These are phyloP conservation scores for Elysia crispata DNA, from an alignment of 2,888 invertebrate species.

Conservation along the genomic window DNA sequence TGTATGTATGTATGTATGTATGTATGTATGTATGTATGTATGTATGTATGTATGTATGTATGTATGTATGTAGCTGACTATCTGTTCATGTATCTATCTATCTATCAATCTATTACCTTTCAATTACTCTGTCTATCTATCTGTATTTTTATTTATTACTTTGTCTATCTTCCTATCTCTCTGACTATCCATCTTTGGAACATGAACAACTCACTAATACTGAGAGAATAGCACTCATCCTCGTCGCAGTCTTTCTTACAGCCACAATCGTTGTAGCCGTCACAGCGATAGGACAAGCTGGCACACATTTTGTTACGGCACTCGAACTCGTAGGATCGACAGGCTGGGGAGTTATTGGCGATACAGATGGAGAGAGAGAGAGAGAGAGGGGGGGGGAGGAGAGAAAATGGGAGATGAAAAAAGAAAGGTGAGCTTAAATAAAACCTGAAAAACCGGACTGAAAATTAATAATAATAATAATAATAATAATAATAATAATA, in stretches of 20 bases:
- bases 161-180: too few species aligned
- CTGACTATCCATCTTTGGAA: too few species aligned
- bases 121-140: too few species aligned
- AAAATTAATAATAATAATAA: too few species aligned
- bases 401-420: background rate
- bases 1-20: too few species aligned
- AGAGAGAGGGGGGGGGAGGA: constrained; percentile 11
- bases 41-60: too few species aligned
- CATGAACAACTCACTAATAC: constrained; percentile 59
- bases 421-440: background rate
- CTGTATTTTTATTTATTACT: too few species aligned
- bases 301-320: constrained; percentile 68
- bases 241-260: constrained; percentile 68
- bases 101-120: too few species aligned
- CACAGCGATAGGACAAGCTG: constrained; percentile 67
- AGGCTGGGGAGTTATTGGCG: constrained; percentile 52
- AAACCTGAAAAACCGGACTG: background rate
- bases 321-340: constrained; percentile 60
- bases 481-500: too few species aligned
- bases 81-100: too few species aligned
- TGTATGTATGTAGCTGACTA: too few species aligned
- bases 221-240: constrained; percentile 59
- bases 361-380: constrained; percentile 4
- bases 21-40: too few species aligned
- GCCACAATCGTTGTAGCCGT: constrained; percentile 71